phyloP scores from a whole-genome alignment of 2,888 invertebrate species.

The Drosophila barbarae region DNA sequence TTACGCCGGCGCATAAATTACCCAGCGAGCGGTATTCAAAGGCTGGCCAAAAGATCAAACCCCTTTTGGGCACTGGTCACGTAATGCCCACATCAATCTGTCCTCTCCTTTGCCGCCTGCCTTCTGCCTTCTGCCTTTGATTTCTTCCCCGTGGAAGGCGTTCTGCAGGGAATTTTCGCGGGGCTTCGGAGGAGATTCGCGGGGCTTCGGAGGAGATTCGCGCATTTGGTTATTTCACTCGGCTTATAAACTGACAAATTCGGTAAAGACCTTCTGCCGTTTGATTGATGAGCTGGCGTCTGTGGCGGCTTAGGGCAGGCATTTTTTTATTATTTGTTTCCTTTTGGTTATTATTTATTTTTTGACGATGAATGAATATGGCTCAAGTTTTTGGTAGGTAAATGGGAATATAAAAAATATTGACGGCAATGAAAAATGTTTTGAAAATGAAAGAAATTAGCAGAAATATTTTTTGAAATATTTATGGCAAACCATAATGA shows the following conservation, averaged over 20 bases:
- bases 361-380: conserved; percentile 13
- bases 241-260: conserved; percentile 72
- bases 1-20: conserved; percentile 78
- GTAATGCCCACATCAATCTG: conserved; percentile 76
- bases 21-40: conserved; percentile 33
- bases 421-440: background rate
- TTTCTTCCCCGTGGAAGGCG: conserved; percentile 22
- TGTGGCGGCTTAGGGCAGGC: conserved; percentile 14
- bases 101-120: conserved; percentile 12
- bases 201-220: conserved; percentile 9
- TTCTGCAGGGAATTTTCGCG: conserved; percentile 20
- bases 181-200: conserved; percentile 7
- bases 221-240: conserved; percentile 35
- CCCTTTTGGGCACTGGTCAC: conserved; percentile 70
- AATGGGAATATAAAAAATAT: background rate
- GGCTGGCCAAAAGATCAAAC: conserved; percentile 33
- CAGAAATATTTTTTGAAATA: background rate
- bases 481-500: background rate
- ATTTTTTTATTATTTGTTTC: background rate
- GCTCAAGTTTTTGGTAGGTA: conserved; percentile 4
- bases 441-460: background rate
- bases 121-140: conserved; percentile 7
- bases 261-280: conserved; percentile 49
- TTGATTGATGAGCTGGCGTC: conserved; percentile 68
- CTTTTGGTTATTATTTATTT: conserved; percentile 11